phyloP scores from a whole-genome alignment of 2,888 invertebrate species.

The Zelleria hepariella region DNA sequence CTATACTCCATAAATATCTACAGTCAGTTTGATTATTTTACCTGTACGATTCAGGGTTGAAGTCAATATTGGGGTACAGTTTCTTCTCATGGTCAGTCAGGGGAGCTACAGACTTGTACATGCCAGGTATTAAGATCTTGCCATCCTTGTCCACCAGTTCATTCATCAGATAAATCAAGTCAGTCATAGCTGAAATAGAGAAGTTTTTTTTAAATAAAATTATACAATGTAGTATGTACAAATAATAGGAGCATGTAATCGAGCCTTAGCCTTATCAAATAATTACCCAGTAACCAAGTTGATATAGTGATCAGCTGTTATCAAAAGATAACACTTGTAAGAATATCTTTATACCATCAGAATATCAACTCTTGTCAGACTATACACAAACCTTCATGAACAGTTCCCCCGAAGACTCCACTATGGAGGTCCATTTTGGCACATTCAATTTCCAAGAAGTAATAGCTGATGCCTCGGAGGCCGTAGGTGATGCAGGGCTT shows the following conservation, averaged over 20 bases:
- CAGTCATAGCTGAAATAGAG: constrained; percentile 80
- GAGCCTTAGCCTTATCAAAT: background rate
- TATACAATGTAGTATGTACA: no score
- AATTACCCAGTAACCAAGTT: background rate
- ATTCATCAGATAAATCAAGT: constrained; percentile 88
- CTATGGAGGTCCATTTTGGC: constrained; percentile 95
- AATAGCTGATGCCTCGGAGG: constrained; percentile 93
- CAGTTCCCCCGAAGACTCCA: constrained; percentile 95
- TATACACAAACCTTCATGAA: constrained; percentile 76
- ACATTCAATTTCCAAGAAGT: constrained; percentile 88
- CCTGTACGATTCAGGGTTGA: constrained; percentile 85
- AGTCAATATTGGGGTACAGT: constrained; percentile 87
- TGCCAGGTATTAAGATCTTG: constrained; percentile 84
- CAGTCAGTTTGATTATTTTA: constrained; percentile 19
- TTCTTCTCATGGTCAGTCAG: constrained; percentile 78
- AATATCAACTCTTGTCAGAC: constrained; percentile 11
- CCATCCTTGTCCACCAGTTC: constrained; percentile 89
- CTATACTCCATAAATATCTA: no score
- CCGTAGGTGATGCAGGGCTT: constrained; percentile 99
- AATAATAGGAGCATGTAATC: no score
- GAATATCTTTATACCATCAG: background rate
- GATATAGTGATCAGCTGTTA: background rate
- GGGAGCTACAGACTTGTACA: constrained; percentile 86
- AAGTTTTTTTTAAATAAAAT: background rate
- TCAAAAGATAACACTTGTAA: background rate